phyloP scores from a whole-genome alignment of 2,113 vertebrate genomes.

The Shinisaurus crocodilurus region DNA sequence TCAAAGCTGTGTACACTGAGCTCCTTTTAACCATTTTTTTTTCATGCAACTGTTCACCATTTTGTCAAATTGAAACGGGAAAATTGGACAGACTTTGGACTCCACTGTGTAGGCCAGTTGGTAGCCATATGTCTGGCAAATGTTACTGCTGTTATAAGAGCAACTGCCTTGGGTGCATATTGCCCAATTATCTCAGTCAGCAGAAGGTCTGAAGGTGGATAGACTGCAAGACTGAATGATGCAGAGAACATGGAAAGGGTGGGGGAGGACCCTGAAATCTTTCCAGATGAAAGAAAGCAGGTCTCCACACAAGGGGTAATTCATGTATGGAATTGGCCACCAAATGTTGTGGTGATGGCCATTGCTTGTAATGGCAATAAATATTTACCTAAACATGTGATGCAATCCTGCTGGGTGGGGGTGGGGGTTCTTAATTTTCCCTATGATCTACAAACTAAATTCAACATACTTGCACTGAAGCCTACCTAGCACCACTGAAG shows the following conservation, averaged over 20 bases:
- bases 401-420: not conserved
- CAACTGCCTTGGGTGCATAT: not conserved
- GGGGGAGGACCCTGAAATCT: not conserved
- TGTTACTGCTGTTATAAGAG: not conserved
- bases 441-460: not conserved
- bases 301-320: not conserved
- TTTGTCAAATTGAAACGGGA: not conserved
- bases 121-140: not conserved
- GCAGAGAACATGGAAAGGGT: not conserved
- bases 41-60: not conserved
- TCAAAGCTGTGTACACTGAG: not conserved
- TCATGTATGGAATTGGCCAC: not conserved
- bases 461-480: not conserved
- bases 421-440: not conserved
- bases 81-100: not conserved
- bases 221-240: not conserved
- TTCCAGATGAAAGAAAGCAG: not conserved
- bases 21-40: not conserved
- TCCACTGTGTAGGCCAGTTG: not conserved
- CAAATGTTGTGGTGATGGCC: no score
- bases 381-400: not conserved
- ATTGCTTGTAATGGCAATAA: not conserved
- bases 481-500: not conserved
- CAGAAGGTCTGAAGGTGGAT: slow-evolving; percentile 10
- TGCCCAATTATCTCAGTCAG: slow-evolving; percentile 3